Evolutionary conservation across 2,888 invertebrate genomes (phyloP).

Genomic region (Acronicta psi): DNA sequence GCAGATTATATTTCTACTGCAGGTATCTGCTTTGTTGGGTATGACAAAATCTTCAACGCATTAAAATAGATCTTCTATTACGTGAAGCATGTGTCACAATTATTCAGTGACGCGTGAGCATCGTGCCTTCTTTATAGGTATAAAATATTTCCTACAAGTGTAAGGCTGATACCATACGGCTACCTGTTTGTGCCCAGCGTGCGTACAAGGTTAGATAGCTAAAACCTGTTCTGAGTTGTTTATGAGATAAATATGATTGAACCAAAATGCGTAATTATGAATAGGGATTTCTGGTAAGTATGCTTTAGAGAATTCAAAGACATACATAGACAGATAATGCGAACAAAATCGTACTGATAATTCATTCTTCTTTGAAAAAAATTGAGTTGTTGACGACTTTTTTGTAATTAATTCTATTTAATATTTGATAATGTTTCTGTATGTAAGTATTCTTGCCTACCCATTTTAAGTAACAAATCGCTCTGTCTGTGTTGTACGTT

Average conservation of each 20-base stretch:
- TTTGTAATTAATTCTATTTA: too few species aligned
- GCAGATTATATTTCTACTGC: conserved; percentile 18
- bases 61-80: conserved; percentile 33
- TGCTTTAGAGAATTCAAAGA: too few species aligned
- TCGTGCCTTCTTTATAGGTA: conserved; percentile 11
- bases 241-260: not conserved
- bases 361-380: too few species aligned
- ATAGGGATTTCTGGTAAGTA: too few species aligned
- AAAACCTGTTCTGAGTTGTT: conserved; percentile 20
- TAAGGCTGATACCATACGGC: not conserved
- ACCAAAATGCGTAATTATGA: too few species aligned
- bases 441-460: too few species aligned
- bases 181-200: conserved; percentile 17
- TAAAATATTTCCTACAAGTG: conserved; percentile 24
- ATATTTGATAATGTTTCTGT: too few species aligned
- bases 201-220: conserved; percentile 34
- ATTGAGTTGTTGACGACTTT: too few species aligned
- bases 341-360: too few species aligned
- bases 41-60: conserved; percentile 35
- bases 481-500: too few species aligned
- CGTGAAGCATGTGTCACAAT: conserved; percentile 38
- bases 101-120: conserved; percentile 39
- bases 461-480: too few species aligned
- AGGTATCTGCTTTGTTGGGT: conserved; percentile 26
- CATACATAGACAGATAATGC: too few species aligned